Base-by-base conservation (phyloP, 2,113 vertebrate genomes). In the Notiomystis cincta region DNA sequence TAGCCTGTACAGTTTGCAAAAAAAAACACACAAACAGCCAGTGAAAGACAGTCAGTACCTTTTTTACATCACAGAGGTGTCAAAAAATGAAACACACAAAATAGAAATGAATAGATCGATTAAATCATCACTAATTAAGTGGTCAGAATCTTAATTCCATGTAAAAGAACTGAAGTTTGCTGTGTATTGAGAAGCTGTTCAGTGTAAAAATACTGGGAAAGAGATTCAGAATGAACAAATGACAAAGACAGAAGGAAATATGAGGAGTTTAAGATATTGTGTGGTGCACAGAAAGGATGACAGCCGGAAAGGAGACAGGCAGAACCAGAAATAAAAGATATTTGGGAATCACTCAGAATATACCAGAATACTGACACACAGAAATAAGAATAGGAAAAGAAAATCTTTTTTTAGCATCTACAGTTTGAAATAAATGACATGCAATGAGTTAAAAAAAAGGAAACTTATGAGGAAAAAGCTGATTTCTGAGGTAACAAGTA, bases 51-150 rank as follows among this genome's bases (percentile, higher is more conserved):
- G 12, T 16, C 10, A 70, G 69, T 48, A 23, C 8, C 42, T 76
- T 56, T 89, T 81, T 80, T 42, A 73, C 38, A 83, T 21, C 23
- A n/a, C 8, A 91, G 25, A 81, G 6, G 15, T 35, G 8, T 72
- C 67, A 85, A 53, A 73, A 92, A 70, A 61, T 2, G 5, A 81
- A 81, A 27, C 51, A 88, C 5, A 16, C 15, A 60, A 58, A 19
- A 58, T 0, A 79, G 21, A 77, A 33, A 72, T 42, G 0, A 50
- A 27, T 22, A 15, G 15, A 73, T 22, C 5, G 1, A 86, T 16
- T 2, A 81, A 78, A 17, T 28, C 3, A 42, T 85, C 44, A n/a
- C 66, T 38, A 73, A 92, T 65, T 87, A 62, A 66, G 11, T 37
- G 19, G 51, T 54, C 6, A 50, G 38, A 86, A 78, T 92, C 89